Evolutionary conservation across 2,113 vertebrate genomes (phyloP).

Genomic region (Upupa epops): DNA sequence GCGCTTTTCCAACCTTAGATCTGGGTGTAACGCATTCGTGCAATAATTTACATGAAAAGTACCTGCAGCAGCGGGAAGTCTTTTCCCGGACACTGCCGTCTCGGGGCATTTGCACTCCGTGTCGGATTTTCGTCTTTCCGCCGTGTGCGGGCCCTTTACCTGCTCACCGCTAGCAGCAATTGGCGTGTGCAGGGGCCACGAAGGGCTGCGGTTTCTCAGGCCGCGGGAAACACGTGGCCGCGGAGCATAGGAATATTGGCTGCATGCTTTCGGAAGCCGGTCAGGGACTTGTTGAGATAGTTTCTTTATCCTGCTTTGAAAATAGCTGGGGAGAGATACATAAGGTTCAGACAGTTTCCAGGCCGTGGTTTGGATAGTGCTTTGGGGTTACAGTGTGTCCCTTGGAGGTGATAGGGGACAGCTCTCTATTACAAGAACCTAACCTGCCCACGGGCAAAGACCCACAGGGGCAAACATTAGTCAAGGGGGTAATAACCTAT

Average conservation of each 20-base stretch:
- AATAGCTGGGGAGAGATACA: not conserved
- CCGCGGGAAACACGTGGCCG: not conserved
- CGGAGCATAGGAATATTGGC: not conserved
- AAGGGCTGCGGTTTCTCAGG: not conserved
- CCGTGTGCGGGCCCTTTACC: not conserved
- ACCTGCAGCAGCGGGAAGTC: not conserved
- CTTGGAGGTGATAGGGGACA: not conserved
- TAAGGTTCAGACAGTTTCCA: not conserved
- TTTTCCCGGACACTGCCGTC: not conserved
- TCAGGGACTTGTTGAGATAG: not conserved
- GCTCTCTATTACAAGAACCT: not conserved
- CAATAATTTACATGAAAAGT: constrained; percentile 1
- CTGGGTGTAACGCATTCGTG: not conserved
- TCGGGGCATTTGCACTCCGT: not conserved
- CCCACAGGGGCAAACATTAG: rapidly evolving
- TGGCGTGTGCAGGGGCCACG: not conserved
- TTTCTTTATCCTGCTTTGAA: not conserved
- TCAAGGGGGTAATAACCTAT: not conserved
- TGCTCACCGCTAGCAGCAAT: no score
- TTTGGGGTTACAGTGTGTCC: not conserved
- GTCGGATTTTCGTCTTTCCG: not conserved
- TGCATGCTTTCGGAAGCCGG: not conserved
- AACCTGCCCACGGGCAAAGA: not conserved
- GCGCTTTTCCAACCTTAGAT: constrained; percentile 51
- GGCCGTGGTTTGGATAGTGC: not conserved